Conservation (phyloP, 2,888 invertebrate species). For the Temnothorax ravouxi region DNA sequence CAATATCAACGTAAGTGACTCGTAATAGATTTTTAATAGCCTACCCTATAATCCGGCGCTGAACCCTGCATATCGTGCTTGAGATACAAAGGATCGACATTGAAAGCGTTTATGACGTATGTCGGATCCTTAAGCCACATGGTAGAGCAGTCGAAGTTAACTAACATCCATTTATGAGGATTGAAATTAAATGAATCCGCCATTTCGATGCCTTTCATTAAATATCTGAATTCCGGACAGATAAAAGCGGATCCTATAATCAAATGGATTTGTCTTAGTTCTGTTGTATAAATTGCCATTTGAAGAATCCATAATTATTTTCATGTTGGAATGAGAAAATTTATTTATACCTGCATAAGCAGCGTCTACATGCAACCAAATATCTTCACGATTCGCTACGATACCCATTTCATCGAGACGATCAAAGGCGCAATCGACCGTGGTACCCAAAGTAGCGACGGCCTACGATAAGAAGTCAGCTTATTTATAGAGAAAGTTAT, state of each 20-base stretch:
- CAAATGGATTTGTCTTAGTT: background rate
- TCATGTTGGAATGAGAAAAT: background rate
- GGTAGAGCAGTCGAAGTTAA: slow-evolving; percentile 99
- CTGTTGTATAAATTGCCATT: background rate
- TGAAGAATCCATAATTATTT: background rate
- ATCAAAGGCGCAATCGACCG: slow-evolving; percentile 98
- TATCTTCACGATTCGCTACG: slow-evolving; percentile 91
- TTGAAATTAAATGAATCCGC: slow-evolving; percentile 99
- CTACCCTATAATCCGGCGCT: slow-evolving; percentile 95
- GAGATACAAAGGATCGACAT: slow-evolving; percentile 98
- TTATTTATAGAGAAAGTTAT: background rate
- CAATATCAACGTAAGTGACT: too few relatives aligned
- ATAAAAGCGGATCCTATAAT: slow-evolving; percentile 93
- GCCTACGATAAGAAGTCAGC: slow-evolving; percentile 87
- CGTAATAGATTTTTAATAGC: too few relatives aligned
- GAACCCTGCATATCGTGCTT: slow-evolving; percentile 97
- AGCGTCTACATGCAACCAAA: slow-evolving; percentile 99
- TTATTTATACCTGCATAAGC: slow-evolving; percentile 93
- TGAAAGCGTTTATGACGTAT: slow-evolving; percentile 97
- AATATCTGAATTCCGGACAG: slow-evolving; percentile 97
- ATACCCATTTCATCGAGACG: slow-evolving; percentile 95
- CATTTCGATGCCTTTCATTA: slow-evolving; percentile 95
- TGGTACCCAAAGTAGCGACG: slow-evolving; percentile 97
- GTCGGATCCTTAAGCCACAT: slow-evolving; percentile 98
- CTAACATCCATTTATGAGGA: slow-evolving; percentile 99